Conservation (phyloP, 2,888 invertebrate species). For the Dasypolia templi region DNA sequence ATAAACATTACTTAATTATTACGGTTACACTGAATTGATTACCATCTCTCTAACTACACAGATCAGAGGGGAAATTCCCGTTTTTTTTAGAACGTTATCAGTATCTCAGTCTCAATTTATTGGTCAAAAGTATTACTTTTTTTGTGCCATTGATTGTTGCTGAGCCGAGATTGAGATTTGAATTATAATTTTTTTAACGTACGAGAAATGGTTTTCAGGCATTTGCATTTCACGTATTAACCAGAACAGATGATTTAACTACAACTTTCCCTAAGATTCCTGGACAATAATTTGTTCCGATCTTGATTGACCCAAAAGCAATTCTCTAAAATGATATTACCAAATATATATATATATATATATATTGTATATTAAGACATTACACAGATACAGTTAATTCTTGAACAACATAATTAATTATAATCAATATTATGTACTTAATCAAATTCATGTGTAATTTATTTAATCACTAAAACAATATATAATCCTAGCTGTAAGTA, state of each 20-base stretch:
- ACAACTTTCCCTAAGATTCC: not conserved
- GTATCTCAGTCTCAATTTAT: too few relatives aligned
- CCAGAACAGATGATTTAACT: not conserved
- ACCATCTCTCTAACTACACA: not conserved
- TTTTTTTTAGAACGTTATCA: too few relatives aligned
- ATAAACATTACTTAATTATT: too few relatives aligned
- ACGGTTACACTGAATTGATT: not conserved
- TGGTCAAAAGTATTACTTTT: too few relatives aligned
- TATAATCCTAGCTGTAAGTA: constrained; percentile 40
- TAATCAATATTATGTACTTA: not conserved
- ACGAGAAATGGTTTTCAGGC: too few relatives aligned
- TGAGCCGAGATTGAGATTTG: too few relatives aligned
- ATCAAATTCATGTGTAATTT: constrained; percentile 30
- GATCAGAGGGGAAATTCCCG: too few relatives aligned
- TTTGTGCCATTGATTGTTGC: too few relatives aligned
- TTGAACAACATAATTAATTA: not conserved
- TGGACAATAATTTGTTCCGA: not conserved
- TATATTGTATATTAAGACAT: not conserved
- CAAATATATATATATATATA: too few relatives aligned
- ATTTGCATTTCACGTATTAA: not conserved
- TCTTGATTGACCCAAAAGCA: not conserved
- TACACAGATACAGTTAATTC: constrained; percentile 31
- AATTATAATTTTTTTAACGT: too few relatives aligned
- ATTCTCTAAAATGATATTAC: not conserved
- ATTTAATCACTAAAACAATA: constrained; percentile 42